Evolutionary conservation across 1,140 invertebrate species (phyloP).

Genomic region (Heliconius melpomene): DNA sequence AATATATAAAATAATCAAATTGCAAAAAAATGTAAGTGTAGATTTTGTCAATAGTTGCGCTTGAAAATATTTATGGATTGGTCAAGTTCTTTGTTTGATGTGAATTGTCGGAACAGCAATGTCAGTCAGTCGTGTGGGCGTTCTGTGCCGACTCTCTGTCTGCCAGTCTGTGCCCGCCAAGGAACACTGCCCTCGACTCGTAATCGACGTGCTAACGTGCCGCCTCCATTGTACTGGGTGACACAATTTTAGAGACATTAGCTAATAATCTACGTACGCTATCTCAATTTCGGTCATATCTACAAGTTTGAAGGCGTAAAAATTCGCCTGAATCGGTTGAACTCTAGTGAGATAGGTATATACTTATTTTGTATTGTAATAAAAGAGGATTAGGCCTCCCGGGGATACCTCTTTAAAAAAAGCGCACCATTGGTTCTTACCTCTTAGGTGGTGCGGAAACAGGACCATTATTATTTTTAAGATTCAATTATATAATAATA

Average conservation of each 20-base stretch:
- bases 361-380: neutral
- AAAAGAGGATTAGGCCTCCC: constrained; percentile 74
- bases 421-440: constrained; percentile 77
- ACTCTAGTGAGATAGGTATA: neutral
- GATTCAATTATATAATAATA: neutral
- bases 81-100: constrained; percentile 21
- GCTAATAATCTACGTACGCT: constrained; percentile 68
- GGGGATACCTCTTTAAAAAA: constrained; percentile 80
- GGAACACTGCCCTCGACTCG: constrained; percentile 65
- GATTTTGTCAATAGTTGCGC: neutral
- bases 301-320: constrained; percentile 8
- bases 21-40: neutral
- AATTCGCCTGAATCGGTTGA: constrained; percentile 34
- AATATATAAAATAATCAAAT: neutral
- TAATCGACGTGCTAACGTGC: constrained; percentile 67
- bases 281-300: constrained; percentile 55
- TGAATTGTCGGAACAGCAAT: constrained; percentile 27
- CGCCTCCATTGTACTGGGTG: constrained; percentile 71
- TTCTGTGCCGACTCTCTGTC: constrained; percentile 56
- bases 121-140: constrained; percentile 34
- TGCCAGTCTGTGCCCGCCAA: constrained; percentile 50
- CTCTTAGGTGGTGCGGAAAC: constrained; percentile 77
- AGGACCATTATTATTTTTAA: constrained; percentile 43
- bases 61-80: neutral
- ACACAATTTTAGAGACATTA: constrained; percentile 77